Percentiles rank a stretch among this genome's conserved stretches.
Evolutionary conservation across 2,113 vertebrate species (phyloP).

Genomic region (Ifrita kowaldi): DNA sequence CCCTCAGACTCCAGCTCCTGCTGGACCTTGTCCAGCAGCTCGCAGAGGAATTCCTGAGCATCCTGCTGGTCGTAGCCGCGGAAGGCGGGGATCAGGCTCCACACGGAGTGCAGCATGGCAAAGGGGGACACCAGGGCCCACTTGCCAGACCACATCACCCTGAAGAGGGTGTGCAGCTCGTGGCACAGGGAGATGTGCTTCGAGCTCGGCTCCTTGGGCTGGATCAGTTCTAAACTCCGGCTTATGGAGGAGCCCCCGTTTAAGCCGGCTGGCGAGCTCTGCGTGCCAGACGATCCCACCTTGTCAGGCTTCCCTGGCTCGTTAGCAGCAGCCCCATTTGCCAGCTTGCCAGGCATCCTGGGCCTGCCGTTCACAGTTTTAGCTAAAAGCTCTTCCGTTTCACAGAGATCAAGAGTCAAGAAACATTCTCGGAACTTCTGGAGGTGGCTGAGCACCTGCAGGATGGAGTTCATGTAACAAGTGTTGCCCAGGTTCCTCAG

Average conservation of each 20-base stretch:
- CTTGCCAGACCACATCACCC: constrained; percentile 98
- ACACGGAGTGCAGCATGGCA: constrained; percentile 98
- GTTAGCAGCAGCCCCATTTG: constrained; percentile 63
- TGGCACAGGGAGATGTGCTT: constrained; percentile 98
- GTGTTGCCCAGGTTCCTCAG: constrained; percentile 97
- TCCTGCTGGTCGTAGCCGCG: constrained; percentile 97
- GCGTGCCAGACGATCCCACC: constrained; percentile 63
- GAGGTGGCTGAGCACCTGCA: constrained; percentile 98
- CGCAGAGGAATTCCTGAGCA: constrained; percentile 96
- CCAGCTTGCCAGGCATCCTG: constrained; percentile 64
- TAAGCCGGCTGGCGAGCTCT: constrained; percentile 67
- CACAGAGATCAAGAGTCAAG: constrained; percentile 91
- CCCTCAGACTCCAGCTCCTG: constrained; percentile 96
- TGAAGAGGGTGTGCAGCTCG: constrained; percentile 96
- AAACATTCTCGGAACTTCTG: constrained; percentile 99
- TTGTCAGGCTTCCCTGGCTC: constrained; percentile 66
- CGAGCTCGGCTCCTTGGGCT: constrained; percentile 89
- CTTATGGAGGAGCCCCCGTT: constrained; percentile 75
- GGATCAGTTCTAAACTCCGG: constrained; percentile 84
- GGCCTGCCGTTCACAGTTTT: constrained; percentile 81
- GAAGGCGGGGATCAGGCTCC: constrained; percentile 96
- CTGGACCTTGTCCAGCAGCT: constrained; percentile 95
- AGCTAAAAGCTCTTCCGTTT: constrained; percentile 92
- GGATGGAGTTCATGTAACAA: constrained; percentile 99
- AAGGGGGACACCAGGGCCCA: constrained; percentile 97